Percentiles rank a stretch among this genome's conserved stretches.
Evolutionary conservation across 2,888 invertebrate species (phyloP).

Genomic region (Mellilla xanthometata): DNA sequence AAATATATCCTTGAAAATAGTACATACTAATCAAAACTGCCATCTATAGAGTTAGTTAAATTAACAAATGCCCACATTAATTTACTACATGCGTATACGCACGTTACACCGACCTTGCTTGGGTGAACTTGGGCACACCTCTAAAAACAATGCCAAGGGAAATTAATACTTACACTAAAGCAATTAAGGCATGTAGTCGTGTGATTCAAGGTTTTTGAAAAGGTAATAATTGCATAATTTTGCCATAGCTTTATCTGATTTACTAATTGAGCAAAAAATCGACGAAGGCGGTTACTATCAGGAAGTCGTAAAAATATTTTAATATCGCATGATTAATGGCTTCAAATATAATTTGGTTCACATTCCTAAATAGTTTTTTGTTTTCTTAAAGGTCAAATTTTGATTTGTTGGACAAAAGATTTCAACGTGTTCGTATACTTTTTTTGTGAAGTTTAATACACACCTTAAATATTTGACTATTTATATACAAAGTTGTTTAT

Average conservation of each 20-base stretch:
- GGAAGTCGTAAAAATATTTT: conserved; percentile 19
- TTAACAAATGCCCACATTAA: no score
- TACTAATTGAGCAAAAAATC: conserved; percentile 13
- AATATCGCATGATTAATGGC: background rate
- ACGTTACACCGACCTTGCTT: conserved; percentile 27
- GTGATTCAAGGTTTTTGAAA: conserved; percentile 13
- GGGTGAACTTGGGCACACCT: conserved; percentile 40
- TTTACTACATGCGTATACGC: conserved; percentile 12
- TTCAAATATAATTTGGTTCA: no score
- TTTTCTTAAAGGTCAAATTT: background rate
- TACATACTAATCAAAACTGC: no score
- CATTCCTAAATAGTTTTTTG: no score
- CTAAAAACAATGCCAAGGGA: conserved; percentile 13
- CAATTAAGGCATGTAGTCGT: conserved; percentile 1
- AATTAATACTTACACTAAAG: conserved; percentile 7
- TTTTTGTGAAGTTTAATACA: no score
- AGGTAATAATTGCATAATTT: conserved; percentile 21
- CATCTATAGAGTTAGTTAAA: no score
- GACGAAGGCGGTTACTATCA: conserved; percentile 7
- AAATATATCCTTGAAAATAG: no score
- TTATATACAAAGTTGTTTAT: no score
- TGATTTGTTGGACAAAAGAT: conserved; percentile 16
- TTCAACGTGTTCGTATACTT: conserved; percentile 16
- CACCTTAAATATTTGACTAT: no score
- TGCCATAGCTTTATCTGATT: conserved; percentile 7